Evolutionary conservation across 2,797 vertebrate species (phyloP).

Genomic region (Sebastes cheni): DNA sequence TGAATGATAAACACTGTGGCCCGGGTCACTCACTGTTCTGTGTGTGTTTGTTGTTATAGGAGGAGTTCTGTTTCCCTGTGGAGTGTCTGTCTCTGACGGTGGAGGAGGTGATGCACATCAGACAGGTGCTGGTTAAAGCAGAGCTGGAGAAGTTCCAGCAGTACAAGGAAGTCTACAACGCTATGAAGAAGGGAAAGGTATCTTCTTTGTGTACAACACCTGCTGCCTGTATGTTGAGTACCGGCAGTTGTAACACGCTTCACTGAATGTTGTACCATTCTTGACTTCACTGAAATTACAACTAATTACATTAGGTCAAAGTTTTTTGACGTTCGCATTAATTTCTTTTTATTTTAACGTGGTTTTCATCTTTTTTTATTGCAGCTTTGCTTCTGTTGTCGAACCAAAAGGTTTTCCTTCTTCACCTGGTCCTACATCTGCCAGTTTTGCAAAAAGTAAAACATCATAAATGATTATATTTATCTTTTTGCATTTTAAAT

Average conservation of each 20-base stretch:
- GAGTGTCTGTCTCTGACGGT: slow-evolving; percentile 96
- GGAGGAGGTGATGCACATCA: slow-evolving; percentile 99
- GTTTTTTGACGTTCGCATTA: neutral
- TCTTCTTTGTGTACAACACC: neutral
- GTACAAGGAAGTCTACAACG: slow-evolving; percentile 96
- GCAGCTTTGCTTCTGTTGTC: slow-evolving; percentile 98
- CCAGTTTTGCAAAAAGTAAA: slow-evolving; percentile 98
- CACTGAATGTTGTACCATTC: neutral
- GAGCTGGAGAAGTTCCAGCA: slow-evolving; percentile 99
- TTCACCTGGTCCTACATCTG: slow-evolving; percentile 99
- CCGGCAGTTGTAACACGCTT: neutral
- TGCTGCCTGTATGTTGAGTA: neutral
- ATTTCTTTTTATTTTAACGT: neutral
- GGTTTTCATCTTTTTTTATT: neutral
- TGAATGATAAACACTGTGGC: slow-evolving; percentile 10
- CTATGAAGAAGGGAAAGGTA: slow-evolving; percentile 99
- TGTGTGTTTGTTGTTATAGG: slow-evolving; percentile 77
- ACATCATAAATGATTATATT: neutral
- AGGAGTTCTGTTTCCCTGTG: slow-evolving; percentile 98
- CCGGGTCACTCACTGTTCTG: slow-evolving; percentile 3
- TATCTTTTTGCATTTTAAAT: neutral
- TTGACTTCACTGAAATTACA: neutral
- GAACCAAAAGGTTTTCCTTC: slow-evolving; percentile 95
- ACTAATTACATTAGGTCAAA: neutral
- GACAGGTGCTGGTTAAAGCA: slow-evolving; percentile 97